A percentile compares a stretch with the other conserved stretches of the same genome.
These are phyloP conservation scores for Caenorhabditis sp. DNA, from an alignment of 2,888 invertebrate species.

Conservation along the genomic window DNA sequence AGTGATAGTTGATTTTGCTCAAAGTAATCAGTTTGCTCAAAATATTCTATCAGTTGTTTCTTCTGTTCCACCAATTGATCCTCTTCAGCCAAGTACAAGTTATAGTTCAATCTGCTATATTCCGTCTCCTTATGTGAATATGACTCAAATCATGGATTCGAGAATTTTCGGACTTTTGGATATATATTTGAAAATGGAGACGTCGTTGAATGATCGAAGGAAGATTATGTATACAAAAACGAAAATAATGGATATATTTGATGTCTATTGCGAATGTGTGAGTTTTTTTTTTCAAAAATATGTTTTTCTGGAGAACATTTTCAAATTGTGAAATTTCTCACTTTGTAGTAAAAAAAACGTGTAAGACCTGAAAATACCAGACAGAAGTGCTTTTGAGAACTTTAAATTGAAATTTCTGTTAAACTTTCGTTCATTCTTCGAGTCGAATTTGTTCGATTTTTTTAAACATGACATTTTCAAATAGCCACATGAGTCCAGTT, in stretches of 20 bases:
- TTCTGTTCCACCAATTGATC: conserved; percentile 30
- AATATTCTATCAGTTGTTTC: not conserved
- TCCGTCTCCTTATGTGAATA: not conserved
- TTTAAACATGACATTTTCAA: no score
- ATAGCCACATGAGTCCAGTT: no score
- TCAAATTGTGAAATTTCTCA: not conserved
- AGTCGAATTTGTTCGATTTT: no score
- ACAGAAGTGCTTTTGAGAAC: no score
- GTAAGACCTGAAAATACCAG: no score
- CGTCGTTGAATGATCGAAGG: conserved; percentile 48
- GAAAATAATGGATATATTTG: conserved; percentile 47
- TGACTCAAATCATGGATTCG: conserved; percentile 5
- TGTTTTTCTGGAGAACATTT: not conserved
- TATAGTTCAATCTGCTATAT: conserved; percentile 7
- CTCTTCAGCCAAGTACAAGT: conserved; percentile 24
- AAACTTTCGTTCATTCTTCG: no score
- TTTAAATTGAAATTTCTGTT: no score
- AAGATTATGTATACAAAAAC: conserved; percentile 54
- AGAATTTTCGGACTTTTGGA: conserved; percentile 30
- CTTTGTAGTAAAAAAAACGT: not conserved
- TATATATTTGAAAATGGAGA: conserved; percentile 43
- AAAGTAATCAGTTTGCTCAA: not conserved
- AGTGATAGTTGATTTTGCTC: not conserved
- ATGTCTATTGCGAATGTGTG: conserved; percentile 50
- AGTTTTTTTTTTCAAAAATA: conserved; percentile 11